Evolutionary conservation across 2,888 invertebrate species (phyloP).

Genomic region (Cosmia pyralina): DNA sequence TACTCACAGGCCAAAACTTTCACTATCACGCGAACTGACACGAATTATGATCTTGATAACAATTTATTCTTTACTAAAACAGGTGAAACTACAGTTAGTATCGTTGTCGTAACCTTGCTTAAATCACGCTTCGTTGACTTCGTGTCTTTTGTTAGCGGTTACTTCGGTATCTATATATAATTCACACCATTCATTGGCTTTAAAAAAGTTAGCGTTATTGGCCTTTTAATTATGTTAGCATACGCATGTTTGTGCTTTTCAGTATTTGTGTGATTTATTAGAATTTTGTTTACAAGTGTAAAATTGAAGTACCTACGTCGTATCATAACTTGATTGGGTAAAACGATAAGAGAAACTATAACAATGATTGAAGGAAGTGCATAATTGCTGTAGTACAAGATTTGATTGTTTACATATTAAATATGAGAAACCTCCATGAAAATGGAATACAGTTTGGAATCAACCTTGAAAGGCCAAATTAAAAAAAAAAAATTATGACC

Average conservation of each 20-base stretch:
- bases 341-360: slow-evolving; percentile 45
- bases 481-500: slow-evolving; percentile 3
- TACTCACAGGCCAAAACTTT: slow-evolving; percentile 69
- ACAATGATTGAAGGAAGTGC: slow-evolving; percentile 43
- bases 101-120: slow-evolving; percentile 76
- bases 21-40: slow-evolving; percentile 74
- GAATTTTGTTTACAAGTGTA: slow-evolving; percentile 3
- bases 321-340: slow-evolving; percentile 19
- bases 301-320: slow-evolving; percentile 17
- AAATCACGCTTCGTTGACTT: slow-evolving; percentile 74
- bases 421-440: slow-evolving; percentile 34
- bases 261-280: slow-evolving; percentile 28
- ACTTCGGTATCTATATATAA: slow-evolving; percentile 67
- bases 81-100: slow-evolving; percentile 76
- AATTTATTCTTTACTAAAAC: slow-evolving; percentile 67
- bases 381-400: slow-evolving; percentile 27
- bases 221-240: slow-evolving; percentile 53
- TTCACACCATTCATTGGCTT: slow-evolving; percentile 68
- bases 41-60: slow-evolving; percentile 71
- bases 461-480: slow-evolving; percentile 8
- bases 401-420: slow-evolving; percentile 32
- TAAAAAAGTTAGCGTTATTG: slow-evolving; percentile 59
- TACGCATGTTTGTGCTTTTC: slow-evolving; percentile 21
- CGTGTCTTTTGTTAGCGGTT: slow-evolving; percentile 73
- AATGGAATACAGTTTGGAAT: slow-evolving; percentile 27